phyloP scores from a whole-genome alignment of 2,113 vertebrate genomes.

The Pithys albifrons region DNA sequence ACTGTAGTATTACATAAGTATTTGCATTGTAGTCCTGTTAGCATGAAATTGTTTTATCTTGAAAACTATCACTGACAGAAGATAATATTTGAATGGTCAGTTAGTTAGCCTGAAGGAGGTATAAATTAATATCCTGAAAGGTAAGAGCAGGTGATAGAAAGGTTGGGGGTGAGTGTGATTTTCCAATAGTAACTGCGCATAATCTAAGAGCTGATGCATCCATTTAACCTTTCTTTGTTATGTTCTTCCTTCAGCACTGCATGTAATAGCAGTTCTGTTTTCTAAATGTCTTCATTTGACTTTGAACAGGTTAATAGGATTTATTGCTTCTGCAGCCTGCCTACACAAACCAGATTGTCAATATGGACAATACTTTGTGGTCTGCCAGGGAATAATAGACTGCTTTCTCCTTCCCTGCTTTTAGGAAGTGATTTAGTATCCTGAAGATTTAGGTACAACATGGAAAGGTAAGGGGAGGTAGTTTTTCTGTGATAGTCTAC shows the following conservation, averaged over 20 bases:
- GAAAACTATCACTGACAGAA: slow-evolving; percentile 63
- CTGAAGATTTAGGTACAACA: slow-evolving; percentile 38
- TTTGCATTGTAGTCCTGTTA: slow-evolving; percentile 34
- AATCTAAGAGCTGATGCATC: background rate
- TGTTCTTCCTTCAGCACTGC: background rate
- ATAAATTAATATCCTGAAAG: slow-evolving; percentile 29
- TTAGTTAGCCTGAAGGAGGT: background rate
- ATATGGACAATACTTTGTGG: slow-evolving; percentile 21
- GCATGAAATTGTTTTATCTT: slow-evolving; percentile 47
- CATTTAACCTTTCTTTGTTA: slow-evolving; percentile 15
- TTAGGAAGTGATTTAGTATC: slow-evolving; percentile 59
- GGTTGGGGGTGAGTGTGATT: background rate
- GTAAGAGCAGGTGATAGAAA: background rate
- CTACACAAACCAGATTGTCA: slow-evolving; percentile 47
- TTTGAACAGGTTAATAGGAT: slow-evolving; percentile 65
- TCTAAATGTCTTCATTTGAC: slow-evolving; percentile 62
- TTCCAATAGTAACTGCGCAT: background rate
- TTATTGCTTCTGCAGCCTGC: slow-evolving; percentile 28
- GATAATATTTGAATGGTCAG: slow-evolving; percentile 22
- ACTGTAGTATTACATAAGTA: slow-evolving; percentile 14
- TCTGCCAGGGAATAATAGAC: slow-evolving; percentile 51
- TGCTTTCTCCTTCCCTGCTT: slow-evolving; percentile 8
- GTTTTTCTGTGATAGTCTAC: background rate
- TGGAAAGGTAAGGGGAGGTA: background rate
- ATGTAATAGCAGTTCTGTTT: slow-evolving; percentile 18